phyloP scores from a whole-genome alignment of 2,888 invertebrate species.

The Harpalus rufipes region DNA sequence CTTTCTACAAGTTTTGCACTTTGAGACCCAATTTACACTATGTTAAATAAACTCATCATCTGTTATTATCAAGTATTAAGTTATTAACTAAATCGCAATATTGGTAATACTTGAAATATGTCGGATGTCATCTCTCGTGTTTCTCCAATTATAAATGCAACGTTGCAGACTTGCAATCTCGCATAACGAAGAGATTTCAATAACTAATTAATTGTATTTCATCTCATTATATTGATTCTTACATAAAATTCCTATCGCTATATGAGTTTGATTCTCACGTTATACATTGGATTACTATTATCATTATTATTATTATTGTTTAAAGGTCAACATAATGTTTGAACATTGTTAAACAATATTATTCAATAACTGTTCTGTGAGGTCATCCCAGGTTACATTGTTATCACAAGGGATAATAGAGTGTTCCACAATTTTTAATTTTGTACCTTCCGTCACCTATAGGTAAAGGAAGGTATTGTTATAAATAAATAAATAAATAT shows the following conservation, averaged over 20 bases:
- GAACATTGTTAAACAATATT: not conserved
- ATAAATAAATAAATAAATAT: no score
- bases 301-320: not conserved
- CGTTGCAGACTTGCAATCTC: conserved; percentile 3
- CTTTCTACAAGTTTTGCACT: conserved; percentile 13
- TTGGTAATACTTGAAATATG: conserved; percentile 15
- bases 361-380: no score
- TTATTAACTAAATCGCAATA: conserved; percentile 24
- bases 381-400: no score
- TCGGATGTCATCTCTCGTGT: not conserved
- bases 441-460: no score
- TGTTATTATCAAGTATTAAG: not conserved
- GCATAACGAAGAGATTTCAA: not conserved
- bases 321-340: not conserved
- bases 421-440: no score
- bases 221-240: conserved; percentile 14
- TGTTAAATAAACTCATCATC: conserved; percentile 6
- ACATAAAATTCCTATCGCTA: not conserved
- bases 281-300: not conserved
- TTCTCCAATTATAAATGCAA: conserved; percentile 25
- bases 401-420: no score
- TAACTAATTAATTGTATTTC: conserved; percentile 29
- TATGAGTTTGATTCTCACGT: not conserved
- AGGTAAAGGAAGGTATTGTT: no score
- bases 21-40: not conserved